Evolutionary conservation across 2,888 invertebrate genomes (phyloP).

Genomic region (Cephus pygmeus): DNA sequence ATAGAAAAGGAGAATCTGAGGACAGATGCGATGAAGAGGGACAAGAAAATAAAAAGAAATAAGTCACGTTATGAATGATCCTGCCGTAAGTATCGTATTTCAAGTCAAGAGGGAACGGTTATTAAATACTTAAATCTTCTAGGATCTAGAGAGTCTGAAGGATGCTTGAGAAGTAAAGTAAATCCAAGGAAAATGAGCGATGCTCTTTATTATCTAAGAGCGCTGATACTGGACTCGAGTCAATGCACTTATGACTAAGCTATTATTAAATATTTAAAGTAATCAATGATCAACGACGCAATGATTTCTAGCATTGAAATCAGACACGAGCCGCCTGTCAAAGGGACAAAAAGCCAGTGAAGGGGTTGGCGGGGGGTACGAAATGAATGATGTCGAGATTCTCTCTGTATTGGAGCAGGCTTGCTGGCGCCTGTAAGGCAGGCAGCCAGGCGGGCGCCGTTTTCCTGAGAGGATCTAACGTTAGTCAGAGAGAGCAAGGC

Average conservation of each 20-base stretch:
- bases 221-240: neutral
- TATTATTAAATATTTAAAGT: neutral
- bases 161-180: constrained; percentile 34
- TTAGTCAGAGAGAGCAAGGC: constrained; percentile 37
- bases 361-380: constrained; percentile 24
- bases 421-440: constrained; percentile 62
- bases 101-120: constrained; percentile 28
- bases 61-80: too few species aligned
- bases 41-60: too few species aligned
- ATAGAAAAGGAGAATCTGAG: neutral
- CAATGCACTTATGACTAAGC: too few species aligned
- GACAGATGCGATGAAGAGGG: neutral
- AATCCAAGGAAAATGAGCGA: constrained; percentile 29
- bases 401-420: constrained; percentile 46
- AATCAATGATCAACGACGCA: neutral
- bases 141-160: constrained; percentile 1
- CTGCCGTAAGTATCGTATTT: neutral
- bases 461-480: constrained; percentile 57
- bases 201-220: constrained; percentile 10
- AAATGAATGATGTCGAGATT: constrained; percentile 46
- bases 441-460: constrained; percentile 65
- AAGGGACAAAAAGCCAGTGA: neutral
- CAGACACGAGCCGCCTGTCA: neutral
- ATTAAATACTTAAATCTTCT: constrained; percentile 55
- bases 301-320: neutral